These are phyloP conservation scores for Leistus spinibarbis DNA, from an alignment of 2,888 invertebrate genomes.

Conservation along the genomic window DNA sequence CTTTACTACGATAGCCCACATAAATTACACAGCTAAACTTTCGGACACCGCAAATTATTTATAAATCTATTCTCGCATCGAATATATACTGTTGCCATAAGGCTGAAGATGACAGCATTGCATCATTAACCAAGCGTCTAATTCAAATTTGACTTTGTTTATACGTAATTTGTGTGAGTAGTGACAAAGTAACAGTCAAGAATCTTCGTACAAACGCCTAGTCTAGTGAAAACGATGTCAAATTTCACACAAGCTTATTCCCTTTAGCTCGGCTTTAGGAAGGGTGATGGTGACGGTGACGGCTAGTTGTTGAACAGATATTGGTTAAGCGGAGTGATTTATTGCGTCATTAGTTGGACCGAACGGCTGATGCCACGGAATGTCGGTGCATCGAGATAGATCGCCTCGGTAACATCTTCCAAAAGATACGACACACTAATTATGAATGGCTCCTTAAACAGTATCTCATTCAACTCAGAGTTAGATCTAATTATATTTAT, in stretches of 20 bases:
- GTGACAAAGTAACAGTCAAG: too few species aligned
- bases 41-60: too few species aligned
- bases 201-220: too few species aligned
- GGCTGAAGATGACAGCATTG: too few species aligned
- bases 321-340: conserved; percentile 34
- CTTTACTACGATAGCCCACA: neutral
- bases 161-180: too few species aligned
- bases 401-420: neutral
- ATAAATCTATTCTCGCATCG: too few species aligned
- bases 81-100: too few species aligned
- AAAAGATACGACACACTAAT: neutral
- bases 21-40: too few species aligned
- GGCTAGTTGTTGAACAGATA: conserved; percentile 30
- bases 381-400: neutral
- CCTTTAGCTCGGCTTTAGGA: neutral
- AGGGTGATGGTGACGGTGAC: neutral
- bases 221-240: too few species aligned
- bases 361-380: conserved; percentile 5
- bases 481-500: neutral
- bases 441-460: neutral
- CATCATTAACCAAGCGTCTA: too few species aligned
- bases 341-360: conserved; percentile 29
- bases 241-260: neutral
- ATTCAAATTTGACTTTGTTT: too few species aligned
- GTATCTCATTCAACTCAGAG: neutral